Percentiles rank a stretch among this genome's conserved stretches.
These are phyloP conservation scores for Pseudococcus longispinus DNA, from an alignment of 2,888 invertebrate genomes.

Conservation along the genomic window DNA sequence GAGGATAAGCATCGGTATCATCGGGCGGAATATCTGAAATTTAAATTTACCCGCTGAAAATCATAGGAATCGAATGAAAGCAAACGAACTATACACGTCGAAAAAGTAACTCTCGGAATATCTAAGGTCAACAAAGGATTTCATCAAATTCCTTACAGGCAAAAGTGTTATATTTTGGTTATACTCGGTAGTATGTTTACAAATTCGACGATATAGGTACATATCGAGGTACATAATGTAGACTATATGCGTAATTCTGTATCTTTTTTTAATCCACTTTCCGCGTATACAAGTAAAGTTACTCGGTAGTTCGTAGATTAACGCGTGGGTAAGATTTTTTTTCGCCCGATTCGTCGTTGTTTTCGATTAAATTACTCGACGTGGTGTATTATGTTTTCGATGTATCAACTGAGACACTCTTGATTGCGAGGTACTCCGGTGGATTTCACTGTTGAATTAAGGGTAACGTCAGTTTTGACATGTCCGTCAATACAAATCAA, in stretches of 20 bases:
- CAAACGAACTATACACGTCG: constrained; percentile 20
- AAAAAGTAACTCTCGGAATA: constrained; percentile 20
- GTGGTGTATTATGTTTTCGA: not conserved
- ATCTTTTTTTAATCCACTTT: constrained; percentile 20
- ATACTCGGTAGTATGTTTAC: constrained; percentile 7
- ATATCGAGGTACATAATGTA: too few relatives aligned
- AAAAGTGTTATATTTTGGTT: constrained; percentile 15
- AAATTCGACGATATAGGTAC: not conserved
- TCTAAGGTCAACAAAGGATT: constrained; percentile 42
- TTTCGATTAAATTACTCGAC: constrained; percentile 9
- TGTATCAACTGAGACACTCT: constrained; percentile 8
- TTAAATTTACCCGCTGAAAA: constrained; percentile 26
- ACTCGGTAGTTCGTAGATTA: not conserved
- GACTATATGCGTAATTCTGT: constrained; percentile 6
- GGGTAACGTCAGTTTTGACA: constrained; percentile 19
- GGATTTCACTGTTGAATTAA: constrained; percentile 4
- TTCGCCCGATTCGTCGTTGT: not conserved
- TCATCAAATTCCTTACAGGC: constrained; percentile 30
- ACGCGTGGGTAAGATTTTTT: not conserved
- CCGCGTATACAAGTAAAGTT: not conserved
- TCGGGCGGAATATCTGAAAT: constrained; percentile 31
- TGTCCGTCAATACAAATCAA: constrained; percentile 37
- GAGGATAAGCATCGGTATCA: constrained; percentile 33
- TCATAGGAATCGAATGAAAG: constrained; percentile 37
- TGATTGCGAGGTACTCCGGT: not conserved